A percentile compares a stretch with the other conserved stretches of the same genome.
These are phyloP conservation scores for Brachypteracias leptosomus DNA, from an alignment of 2,113 vertebrate species.

Conservation along the genomic window DNA sequence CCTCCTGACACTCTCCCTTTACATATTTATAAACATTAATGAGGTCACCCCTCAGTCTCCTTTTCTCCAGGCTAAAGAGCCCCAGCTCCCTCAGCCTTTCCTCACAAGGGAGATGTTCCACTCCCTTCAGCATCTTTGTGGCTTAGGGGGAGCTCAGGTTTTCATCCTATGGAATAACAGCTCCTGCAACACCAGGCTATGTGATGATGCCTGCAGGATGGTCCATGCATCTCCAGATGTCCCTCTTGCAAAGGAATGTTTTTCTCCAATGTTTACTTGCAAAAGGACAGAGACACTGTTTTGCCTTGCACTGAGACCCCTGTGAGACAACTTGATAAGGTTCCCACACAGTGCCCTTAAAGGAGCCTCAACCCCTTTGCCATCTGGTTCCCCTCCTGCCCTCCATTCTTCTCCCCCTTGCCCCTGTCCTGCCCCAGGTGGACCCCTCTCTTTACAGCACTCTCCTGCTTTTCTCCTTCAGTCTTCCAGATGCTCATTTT, in stretches of 20 bases:
- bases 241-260: neutral
- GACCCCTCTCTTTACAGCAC: neutral
- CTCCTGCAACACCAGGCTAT: neutral
- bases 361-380: neutral
- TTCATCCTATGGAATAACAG: neutral
- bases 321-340: rapidly evolving
- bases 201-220: neutral
- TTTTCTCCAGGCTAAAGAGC: too few species aligned
- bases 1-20: too few species aligned
- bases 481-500: rapidly evolving
- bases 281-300: neutral
- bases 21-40: too few species aligned
- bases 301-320: neutral
- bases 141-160: neutral
- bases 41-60: too few species aligned
- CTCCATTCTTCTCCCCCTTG: neutral
- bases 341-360: neutral
- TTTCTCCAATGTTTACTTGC: neutral
- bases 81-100: too few species aligned
- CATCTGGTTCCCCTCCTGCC: neutral
- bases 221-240: too few species aligned
- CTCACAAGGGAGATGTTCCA: too few species aligned
- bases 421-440: neutral
- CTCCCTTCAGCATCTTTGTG: too few species aligned
- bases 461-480: neutral